These are phyloP conservation scores for Augiades crinisus DNA, from an alignment of 2,888 invertebrate genomes.

Conservation along the genomic window DNA sequence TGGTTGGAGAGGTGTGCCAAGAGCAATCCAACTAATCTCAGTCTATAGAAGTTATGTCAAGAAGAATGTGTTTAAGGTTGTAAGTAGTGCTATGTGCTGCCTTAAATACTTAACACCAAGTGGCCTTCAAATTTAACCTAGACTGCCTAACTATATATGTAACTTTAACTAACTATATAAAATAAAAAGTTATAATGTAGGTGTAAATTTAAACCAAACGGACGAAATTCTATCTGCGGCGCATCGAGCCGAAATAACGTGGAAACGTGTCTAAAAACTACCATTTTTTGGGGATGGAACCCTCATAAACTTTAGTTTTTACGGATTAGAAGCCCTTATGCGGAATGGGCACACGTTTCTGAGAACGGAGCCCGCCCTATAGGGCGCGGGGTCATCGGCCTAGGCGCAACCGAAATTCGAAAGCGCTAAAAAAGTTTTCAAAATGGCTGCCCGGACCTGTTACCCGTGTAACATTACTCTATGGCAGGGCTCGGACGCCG, in stretches of 20 bases:
- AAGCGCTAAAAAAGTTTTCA: slow-evolving; percentile 77
- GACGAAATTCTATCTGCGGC: background rate
- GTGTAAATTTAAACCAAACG: background rate
- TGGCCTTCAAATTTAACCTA: too few species aligned
- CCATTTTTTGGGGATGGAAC: slow-evolving; percentile 14
- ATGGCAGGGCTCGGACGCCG: slow-evolving; percentile 54
- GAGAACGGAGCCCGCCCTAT: slow-evolving; percentile 37
- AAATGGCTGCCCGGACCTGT: slow-evolving; percentile 75
- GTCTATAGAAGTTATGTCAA: too few species aligned
- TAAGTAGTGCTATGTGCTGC: too few species aligned
- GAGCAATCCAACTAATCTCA: too few species aligned
- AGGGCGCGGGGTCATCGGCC: slow-evolving; percentile 70
- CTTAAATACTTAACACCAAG: too few species aligned
- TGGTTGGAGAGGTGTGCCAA: too few species aligned
- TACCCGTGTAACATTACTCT: slow-evolving; percentile 79
- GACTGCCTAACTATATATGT: too few species aligned
- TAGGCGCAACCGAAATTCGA: slow-evolving; percentile 78
- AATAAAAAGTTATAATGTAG: too few species aligned
- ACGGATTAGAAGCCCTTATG: slow-evolving; percentile 38
- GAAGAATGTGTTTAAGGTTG: too few species aligned
- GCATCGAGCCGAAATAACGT: background rate
- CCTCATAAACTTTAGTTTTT: slow-evolving; percentile 23
- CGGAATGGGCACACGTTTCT: slow-evolving; percentile 35
- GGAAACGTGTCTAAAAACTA: slow-evolving; percentile 20
- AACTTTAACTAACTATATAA: too few species aligned